Conservation (phyloP, 2,113 vertebrate species). For the Siphamia tubifer region DNA sequence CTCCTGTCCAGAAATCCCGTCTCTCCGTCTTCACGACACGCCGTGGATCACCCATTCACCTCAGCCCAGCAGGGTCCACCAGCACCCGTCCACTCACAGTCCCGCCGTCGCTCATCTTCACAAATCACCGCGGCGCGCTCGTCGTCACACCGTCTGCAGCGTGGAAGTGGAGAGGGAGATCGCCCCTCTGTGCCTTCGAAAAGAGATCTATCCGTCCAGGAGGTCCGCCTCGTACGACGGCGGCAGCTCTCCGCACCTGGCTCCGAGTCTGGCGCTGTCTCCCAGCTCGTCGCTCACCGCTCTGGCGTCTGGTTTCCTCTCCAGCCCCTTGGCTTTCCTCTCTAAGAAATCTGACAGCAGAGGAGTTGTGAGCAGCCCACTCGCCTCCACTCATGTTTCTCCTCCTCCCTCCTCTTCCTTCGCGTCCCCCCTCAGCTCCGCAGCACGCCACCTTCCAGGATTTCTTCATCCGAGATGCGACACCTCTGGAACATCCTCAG, state of each 20-base stretch:
- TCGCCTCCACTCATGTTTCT: not conserved
- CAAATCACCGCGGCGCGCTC: conserved; percentile 58
- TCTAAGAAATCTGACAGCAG: conserved; percentile 53
- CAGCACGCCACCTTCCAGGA: conserved; percentile 31
- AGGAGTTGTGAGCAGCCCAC: not conserved
- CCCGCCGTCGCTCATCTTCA: conserved; percentile 8
- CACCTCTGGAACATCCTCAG: conserved; percentile 22
- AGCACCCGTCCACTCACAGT: conserved; percentile 11
- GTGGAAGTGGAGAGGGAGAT: conserved; percentile 81
- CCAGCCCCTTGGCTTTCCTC: conserved; percentile 78
- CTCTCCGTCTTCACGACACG: conserved; percentile 35
- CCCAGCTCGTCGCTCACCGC: conserved; percentile 56
- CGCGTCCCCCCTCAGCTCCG: conserved; percentile 13
- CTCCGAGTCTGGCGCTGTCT: conserved; percentile 37
- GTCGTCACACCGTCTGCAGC: conserved; percentile 87
- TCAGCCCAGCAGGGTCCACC: conserved; percentile 40
- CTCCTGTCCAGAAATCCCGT: conserved; percentile 83
- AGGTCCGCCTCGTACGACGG: conserved; percentile 55
- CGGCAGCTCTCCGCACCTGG: conserved; percentile 13
- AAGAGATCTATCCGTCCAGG: conserved; percentile 86
- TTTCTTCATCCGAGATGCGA: conserved; percentile 39
- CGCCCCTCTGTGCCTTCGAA: conserved; percentile 85
- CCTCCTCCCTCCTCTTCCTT: conserved; percentile 8
- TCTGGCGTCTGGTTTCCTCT: conserved; percentile 72
- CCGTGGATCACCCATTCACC: conserved; percentile 26